Evolutionary conservation across 2,888 invertebrate species (phyloP).

Genomic region (Biston betularia): DNA sequence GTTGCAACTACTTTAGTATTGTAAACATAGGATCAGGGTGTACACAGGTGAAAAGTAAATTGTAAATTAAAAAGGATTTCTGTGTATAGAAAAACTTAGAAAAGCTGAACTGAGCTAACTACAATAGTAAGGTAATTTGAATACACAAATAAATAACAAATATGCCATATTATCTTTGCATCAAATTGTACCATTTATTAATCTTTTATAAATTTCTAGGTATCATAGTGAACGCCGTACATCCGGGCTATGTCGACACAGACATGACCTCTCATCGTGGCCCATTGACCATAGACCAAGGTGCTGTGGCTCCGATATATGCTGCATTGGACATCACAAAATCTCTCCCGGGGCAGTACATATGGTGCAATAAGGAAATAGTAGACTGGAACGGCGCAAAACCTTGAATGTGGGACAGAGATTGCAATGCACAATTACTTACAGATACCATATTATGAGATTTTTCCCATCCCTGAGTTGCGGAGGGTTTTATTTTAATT

Average conservation of each 20-base stretch:
- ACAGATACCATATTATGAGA: not conserved
- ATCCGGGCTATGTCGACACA: slow-evolving; percentile 92
- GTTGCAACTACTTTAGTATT: not conserved
- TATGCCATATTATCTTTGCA: too few relatives aligned
- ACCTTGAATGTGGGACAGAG: not conserved
- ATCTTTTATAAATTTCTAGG: slow-evolving; percentile 67
- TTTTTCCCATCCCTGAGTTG: too few relatives aligned
- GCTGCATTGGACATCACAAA: slow-evolving; percentile 84
- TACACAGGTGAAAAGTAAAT: not conserved
- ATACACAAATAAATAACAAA: too few relatives aligned
- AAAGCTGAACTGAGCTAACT: too few relatives aligned
- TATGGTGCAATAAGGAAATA: slow-evolving; percentile 87
- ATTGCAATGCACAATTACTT: not conserved
- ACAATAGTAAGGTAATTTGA: too few relatives aligned
- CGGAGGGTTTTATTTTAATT: too few relatives aligned
- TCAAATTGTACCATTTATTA: not conserved
- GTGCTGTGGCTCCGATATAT: slow-evolving; percentile 86
- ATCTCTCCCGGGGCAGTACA: slow-evolving; percentile 86
- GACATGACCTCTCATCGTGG: slow-evolving; percentile 92
- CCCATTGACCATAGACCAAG: slow-evolving; percentile 82
- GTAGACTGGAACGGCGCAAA: slow-evolving; percentile 80
- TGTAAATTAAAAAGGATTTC: too few relatives aligned
- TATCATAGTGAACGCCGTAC: slow-evolving; percentile 89
- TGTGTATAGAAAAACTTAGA: too few relatives aligned
- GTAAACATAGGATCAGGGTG: not conserved